These are phyloP conservation scores for Microchirus variegatus DNA, from an alignment of 2,797 vertebrate genomes.

Conservation along the genomic window DNA sequence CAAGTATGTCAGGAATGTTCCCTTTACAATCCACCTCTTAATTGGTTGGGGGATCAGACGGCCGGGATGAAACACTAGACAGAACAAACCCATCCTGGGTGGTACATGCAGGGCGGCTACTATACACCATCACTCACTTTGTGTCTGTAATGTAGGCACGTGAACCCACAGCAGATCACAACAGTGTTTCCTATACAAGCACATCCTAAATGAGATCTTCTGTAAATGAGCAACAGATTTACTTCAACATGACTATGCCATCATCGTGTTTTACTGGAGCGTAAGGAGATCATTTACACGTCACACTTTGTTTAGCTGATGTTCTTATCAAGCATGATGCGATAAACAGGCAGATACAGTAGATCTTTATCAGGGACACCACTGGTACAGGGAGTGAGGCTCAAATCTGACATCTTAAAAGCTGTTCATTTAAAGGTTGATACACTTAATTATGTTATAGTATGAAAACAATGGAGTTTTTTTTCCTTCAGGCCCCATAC, in stretches of 20 bases:
- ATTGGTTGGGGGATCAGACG: slow-evolving; percentile 70
- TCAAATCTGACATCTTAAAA: too few relatives aligned
- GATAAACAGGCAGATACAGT: background rate
- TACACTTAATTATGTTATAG: background rate
- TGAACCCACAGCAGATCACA: slow-evolving; percentile 10
- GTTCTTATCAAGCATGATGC: slow-evolving; percentile 1
- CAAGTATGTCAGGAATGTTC: slow-evolving; percentile 76
- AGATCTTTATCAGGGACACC: background rate
- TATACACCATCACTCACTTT: slow-evolving; percentile 23
- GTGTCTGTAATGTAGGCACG: slow-evolving; percentile 1
- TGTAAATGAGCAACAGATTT: background rate
- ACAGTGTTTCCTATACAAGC: background rate
- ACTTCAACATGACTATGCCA: background rate
- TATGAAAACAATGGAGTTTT: too few relatives aligned
- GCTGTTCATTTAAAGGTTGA: too few relatives aligned
- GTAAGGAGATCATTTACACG: background rate
- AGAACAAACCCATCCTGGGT: slow-evolving; percentile 55
- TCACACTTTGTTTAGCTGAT: background rate
- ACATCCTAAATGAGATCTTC: background rate
- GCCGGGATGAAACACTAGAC: slow-evolving; percentile 67
- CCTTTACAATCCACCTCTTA: slow-evolving; percentile 65
- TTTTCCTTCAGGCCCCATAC: slow-evolving; percentile 13
- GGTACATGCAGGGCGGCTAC: slow-evolving; percentile 57
- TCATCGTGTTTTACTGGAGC: background rate
- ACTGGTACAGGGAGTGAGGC: too few relatives aligned